phyloP scores from a whole-genome alignment of 2,888 invertebrate genomes.

The Panzeria rudis region DNA sequence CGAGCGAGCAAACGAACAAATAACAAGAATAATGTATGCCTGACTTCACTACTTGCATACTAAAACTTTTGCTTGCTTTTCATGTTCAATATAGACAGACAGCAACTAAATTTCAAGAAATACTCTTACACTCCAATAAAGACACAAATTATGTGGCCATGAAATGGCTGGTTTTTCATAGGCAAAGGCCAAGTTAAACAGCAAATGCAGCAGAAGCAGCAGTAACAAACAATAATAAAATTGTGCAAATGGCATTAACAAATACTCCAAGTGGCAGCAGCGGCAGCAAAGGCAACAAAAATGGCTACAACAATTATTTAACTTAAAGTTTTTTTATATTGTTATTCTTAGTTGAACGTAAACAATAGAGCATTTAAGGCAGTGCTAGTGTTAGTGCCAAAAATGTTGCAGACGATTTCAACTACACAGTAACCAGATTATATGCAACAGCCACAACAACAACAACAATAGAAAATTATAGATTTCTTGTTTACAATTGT shows the following conservation, averaged over 20 bases:
- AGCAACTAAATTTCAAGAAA: slow-evolving; percentile 33
- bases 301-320: slow-evolving; percentile 11
- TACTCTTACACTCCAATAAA: not conserved
- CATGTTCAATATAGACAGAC: slow-evolving; percentile 49
- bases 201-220: slow-evolving; percentile 14
- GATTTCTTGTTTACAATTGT: slow-evolving; percentile 65
- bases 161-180: slow-evolving; percentile 41
- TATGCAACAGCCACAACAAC: not conserved
- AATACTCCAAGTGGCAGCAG: slow-evolving; percentile 31
- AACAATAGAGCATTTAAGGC: slow-evolving; percentile 58
- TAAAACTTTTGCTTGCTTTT: slow-evolving; percentile 35
- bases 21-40: slow-evolving; percentile 63
- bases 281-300: not conserved
- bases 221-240: slow-evolving; percentile 37
- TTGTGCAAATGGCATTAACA: slow-evolving; percentile 48
- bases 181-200: slow-evolving; percentile 57
- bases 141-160: slow-evolving; percentile 61
- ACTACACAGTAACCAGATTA: slow-evolving; percentile 23
- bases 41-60: slow-evolving; percentile 62
- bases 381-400: not conserved
- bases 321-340: not conserved
- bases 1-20: slow-evolving; percentile 47
- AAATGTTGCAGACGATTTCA: slow-evolving; percentile 4
- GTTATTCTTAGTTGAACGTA: slow-evolving; percentile 22
- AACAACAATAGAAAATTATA: slow-evolving; percentile 43